A percentile compares a stretch with the other conserved stretches of the same genome.
phyloP scores from a whole-genome alignment of 2,113 vertebrate species.

The Pseudopipra pipra region DNA sequence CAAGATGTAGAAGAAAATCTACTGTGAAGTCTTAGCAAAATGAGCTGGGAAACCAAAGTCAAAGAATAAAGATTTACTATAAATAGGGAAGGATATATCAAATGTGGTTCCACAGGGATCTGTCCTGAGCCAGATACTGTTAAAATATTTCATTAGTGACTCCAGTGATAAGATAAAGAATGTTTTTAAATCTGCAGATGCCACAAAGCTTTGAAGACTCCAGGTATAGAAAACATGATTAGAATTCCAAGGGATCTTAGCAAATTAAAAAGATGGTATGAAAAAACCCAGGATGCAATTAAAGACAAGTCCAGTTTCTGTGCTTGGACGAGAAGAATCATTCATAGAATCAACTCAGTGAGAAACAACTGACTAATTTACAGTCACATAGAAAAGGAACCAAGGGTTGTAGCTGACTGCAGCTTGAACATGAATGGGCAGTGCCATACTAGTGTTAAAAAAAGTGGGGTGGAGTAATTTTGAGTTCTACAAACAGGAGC shows the following conservation, averaged over 20 bases:
- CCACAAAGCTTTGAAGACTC: not conserved
- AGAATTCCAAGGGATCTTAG: not conserved
- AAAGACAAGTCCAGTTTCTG: not conserved
- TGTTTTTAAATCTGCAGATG: not conserved
- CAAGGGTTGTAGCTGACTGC: not conserved
- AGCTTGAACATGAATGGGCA: not conserved
- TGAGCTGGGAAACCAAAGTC: not conserved
- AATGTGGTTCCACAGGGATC: not conserved
- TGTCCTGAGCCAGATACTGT: not conserved
- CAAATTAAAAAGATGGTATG: not conserved
- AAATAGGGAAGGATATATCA: not conserved
- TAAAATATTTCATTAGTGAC: not conserved
- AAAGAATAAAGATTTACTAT: not conserved
- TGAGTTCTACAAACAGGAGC: not conserved
- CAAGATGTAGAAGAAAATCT: not conserved
- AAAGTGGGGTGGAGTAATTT: not conserved
- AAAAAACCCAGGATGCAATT: not conserved
- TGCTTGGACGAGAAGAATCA: not conserved
- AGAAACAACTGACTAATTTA: not conserved
- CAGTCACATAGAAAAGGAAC: not conserved
- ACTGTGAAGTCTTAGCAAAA: not conserved
- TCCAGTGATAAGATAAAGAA: not conserved
- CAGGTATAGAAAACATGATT: not conserved
- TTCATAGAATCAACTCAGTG: not conserved
- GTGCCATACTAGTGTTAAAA: not conserved